Percentiles rank a stretch among this genome's conserved stretches.
Evolutionary conservation across 2,113 vertebrate species (phyloP).

Genomic region (Chiloscyllium plagiosum): DNA sequence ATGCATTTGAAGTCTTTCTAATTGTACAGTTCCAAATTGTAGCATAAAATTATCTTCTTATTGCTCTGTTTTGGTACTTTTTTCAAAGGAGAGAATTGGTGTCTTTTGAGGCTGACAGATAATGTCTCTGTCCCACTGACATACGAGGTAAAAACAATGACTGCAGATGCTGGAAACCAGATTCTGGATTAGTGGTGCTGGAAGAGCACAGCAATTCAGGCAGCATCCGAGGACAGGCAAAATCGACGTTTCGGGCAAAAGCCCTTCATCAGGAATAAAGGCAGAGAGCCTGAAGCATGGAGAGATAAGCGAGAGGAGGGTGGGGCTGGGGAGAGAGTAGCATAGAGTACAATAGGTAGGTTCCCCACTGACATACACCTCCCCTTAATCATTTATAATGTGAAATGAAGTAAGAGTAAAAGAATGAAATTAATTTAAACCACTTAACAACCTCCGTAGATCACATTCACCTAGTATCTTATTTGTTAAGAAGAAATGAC

Average conservation of each 20-base stretch:
- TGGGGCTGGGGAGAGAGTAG: no score
- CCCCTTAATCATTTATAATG: not conserved
- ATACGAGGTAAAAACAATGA: no score
- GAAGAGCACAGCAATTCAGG: no score
- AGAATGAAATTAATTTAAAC: not conserved
- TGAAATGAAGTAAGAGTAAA: not conserved
- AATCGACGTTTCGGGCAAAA: no score
- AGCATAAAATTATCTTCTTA: not conserved
- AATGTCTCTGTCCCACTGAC: not conserved
- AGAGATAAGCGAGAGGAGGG: no score
- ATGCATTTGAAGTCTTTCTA: slow-evolving; percentile 19
- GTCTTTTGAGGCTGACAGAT: not conserved
- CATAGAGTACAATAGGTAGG: no score
- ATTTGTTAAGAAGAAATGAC: not conserved
- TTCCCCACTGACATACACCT: not conserved
- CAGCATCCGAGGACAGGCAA: no score
- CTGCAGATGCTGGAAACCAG: no score
- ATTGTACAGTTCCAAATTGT: not conserved
- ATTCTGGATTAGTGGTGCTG: no score
- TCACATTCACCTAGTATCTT: not conserved
- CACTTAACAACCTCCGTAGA: not conserved
- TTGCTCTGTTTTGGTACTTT: not conserved
- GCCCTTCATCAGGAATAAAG: no score
- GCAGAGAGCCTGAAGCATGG: no score
- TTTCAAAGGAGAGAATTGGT: not conserved